A percentile compares a stretch with the other conserved stretches of the same genome.
Evolutionary conservation across 2,888 invertebrate species (phyloP).

Genomic region (Cheiracanthium punctorium): DNA sequence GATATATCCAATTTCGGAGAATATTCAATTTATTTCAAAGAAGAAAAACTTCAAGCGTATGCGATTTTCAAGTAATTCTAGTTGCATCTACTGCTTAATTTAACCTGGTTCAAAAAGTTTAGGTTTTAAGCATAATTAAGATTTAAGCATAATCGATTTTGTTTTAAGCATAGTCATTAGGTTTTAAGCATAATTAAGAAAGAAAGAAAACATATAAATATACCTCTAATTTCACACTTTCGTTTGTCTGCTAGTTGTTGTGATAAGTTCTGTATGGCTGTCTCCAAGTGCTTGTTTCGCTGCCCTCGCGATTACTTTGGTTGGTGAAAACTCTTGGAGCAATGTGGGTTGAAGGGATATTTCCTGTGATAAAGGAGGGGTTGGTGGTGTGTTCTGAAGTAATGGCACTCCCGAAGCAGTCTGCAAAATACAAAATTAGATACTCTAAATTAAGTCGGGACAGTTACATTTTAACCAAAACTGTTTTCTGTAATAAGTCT

Average conservation of each 20-base stretch:
- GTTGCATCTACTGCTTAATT: no score
- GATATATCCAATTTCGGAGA: no score
- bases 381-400: conserved; percentile 56
- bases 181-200: no score
- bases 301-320: conserved; percentile 29
- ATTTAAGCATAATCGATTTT: no score
- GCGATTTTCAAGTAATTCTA: background rate
- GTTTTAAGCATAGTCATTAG: no score
- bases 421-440: background rate
- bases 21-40: no score
- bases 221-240: conserved; percentile 54
- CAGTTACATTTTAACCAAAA: no score
- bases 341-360: conserved; percentile 56
- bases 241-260: conserved; percentile 62
- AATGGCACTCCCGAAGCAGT: conserved; percentile 55
- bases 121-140: no score
- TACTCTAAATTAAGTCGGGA: no score
- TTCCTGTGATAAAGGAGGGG: conserved; percentile 56
- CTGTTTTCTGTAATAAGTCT: no score
- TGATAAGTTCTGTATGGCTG: conserved; percentile 54
- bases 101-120: no score
- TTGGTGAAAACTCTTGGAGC: conserved; percentile 58
- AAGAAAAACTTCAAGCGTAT: no score
- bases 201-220: background rate
- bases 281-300: conserved; percentile 37